These are phyloP conservation scores for Acronicta aceris DNA, from an alignment of 2,888 invertebrate genomes.

Conservation along the genomic window DNA sequence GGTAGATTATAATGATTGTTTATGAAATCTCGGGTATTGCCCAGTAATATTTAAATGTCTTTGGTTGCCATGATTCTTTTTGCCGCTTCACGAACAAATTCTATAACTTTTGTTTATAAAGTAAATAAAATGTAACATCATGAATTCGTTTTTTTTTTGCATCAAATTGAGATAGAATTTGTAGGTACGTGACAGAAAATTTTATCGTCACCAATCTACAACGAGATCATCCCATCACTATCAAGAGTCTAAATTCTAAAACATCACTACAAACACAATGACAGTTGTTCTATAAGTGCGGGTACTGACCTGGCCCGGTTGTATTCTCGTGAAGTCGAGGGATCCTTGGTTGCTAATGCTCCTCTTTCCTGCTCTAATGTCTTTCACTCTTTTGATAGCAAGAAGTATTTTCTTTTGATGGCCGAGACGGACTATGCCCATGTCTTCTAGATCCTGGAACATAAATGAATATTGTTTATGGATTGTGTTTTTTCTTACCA, in stretches of 20 bases:
- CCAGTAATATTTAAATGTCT: too few species aligned
- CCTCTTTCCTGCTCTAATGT: conserved; percentile 96
- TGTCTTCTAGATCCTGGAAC: conserved; percentile 96
- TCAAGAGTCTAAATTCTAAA: conserved; percentile 77
- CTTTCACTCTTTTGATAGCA: conserved; percentile 98
- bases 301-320: conserved; percentile 85
- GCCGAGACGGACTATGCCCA: conserved; percentile 97
- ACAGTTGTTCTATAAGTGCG: conserved; percentile 44
- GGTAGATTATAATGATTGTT: too few species aligned
- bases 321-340: conserved; percentile 83
- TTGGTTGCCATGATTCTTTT: conserved; percentile 11
- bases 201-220: neutral
- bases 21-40: too few species aligned
- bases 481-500: neutral
- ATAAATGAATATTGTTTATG: conserved; percentile 29
- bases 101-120: neutral
- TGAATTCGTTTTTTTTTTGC: neutral
- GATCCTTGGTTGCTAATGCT: conserved; percentile 88
- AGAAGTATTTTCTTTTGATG: conserved; percentile 99
- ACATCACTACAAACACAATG: conserved; percentile 83
- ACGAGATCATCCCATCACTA: conserved; percentile 40
- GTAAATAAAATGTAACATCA: neutral
- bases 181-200: neutral
- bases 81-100: conserved; percentile 10
- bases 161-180: neutral